Base-by-base conservation (phyloP, 2,113 vertebrate genomes). In the Stigmatopora nigra region DNA sequence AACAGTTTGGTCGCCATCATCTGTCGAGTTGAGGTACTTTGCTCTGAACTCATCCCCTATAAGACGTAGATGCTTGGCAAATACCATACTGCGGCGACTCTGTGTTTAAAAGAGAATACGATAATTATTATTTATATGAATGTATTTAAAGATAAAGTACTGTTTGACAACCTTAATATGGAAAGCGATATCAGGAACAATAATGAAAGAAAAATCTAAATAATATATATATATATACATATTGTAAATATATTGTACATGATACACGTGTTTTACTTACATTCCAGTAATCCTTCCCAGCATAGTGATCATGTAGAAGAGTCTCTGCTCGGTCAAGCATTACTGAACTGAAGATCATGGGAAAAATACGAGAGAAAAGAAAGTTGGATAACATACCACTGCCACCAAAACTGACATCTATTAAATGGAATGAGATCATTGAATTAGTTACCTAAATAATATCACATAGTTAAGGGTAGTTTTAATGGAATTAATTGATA, bases 281-380 rank as follows among this genome's bases (percentile, higher is more conserved):
- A 72, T 98, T 91, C 97, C 97, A 99, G 80, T 99, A 99, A 78
- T 95, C 94, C 78, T 92, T 97, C 22, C 94, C 94, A 63, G 94
- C 94, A 7, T 98, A 99, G 78, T 96, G 94, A 82, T 99, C 95
- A 46, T 99, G 97, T 11, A 99, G 94, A 35, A 99, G 91, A 47
- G 95, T 97, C 84, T 99, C 97, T 7, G 96, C 95, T 88, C 96
- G 88, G 88, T 99, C 97, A 61, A 99, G 75, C 95, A 99, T 95
- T 79, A 98, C 91, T 51, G 81, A 83, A 64, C 86, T 84, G 59
- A 25, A 64, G 79, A 67, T 68, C 5, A 41, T 0, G 62, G 36
- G 3, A 19, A 59, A 7, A 13, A 31, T 7, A 25, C 1, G 7
- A 1, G 10, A 36, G 38, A 45, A 35, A 49, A 38, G 67, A 10